Conservation (phyloP, 2,888 invertebrate genomes). For the Muschampia plurimacula region DNA sequence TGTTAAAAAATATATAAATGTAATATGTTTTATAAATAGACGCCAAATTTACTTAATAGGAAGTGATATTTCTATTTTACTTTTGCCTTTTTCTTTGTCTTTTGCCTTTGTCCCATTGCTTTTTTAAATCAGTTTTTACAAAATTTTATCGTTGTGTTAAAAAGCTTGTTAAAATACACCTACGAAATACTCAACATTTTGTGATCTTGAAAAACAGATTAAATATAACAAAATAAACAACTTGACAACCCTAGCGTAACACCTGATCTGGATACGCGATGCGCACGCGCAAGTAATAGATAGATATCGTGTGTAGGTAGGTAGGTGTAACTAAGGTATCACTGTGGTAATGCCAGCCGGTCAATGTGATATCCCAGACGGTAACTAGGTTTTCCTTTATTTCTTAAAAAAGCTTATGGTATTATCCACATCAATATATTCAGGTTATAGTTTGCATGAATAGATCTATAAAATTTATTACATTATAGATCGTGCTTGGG, state of each 20-base stretch:
- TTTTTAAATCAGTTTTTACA: too few relatives aligned
- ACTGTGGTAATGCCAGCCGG: not conserved
- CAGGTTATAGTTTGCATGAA: too few relatives aligned
- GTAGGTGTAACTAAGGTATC: not conserved
- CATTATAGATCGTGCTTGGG: too few relatives aligned
- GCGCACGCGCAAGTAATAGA: slow-evolving; percentile 23
- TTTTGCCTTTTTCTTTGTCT: too few relatives aligned
- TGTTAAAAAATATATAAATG: too few relatives aligned
- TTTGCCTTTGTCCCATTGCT: too few relatives aligned
- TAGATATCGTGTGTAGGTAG: slow-evolving; percentile 15
- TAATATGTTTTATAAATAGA: too few relatives aligned
- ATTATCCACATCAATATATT: not conserved
- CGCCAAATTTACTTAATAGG: too few relatives aligned
- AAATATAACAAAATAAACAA: too few relatives aligned
- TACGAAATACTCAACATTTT: not conserved
- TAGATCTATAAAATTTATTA: too few relatives aligned
- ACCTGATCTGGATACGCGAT: slow-evolving; percentile 6
- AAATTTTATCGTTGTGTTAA: not conserved
- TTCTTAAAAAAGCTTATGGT: not conserved
- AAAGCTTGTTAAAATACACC: not conserved
- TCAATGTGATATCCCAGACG: not conserved
- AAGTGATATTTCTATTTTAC: too few relatives aligned
- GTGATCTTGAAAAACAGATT: too few relatives aligned
- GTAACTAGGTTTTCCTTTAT: not conserved
- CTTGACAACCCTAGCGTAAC: slow-evolving; percentile 1